Conservation (phyloP, 2,113 vertebrate genomes). For the Muntiacus reevesi region DNA sequence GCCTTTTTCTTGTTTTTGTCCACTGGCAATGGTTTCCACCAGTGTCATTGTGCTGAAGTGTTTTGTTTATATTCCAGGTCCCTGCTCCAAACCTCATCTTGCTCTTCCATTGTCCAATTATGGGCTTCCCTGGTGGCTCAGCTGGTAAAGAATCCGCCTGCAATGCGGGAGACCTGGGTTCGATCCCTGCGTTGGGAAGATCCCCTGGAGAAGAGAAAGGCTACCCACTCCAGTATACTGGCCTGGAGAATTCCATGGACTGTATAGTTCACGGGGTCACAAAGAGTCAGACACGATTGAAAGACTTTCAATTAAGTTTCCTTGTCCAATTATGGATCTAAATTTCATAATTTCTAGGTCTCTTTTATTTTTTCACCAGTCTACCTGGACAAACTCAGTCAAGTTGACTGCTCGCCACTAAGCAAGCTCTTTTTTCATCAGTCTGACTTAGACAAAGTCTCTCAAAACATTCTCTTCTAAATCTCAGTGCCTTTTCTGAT, state of each 20-base stretch:
- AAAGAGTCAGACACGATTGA: not conserved
- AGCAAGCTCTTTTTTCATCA: not conserved
- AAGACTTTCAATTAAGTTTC: not conserved
- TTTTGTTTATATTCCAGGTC: not conserved
- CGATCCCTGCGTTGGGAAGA: too few relatives aligned
- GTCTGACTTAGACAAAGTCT: not conserved
- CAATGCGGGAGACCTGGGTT: not conserved
- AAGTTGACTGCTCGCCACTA: rapidly evolving
- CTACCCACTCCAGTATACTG: too few relatives aligned
- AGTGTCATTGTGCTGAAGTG: not conserved
- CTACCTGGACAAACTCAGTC: not conserved
- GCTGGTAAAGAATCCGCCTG: rapidly evolving
- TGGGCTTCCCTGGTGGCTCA: not conserved
- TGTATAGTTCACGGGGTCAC: too few relatives aligned
- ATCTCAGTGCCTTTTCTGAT: not conserved
- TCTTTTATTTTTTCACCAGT: not conserved
- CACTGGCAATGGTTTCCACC: not conserved
- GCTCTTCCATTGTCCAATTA: not conserved
- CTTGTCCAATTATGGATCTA: not conserved
- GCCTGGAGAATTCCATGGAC: too few relatives aligned
- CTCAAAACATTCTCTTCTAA: not conserved
- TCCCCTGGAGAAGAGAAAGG: too few relatives aligned
- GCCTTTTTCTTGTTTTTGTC: not conserved
- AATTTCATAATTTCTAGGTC: not conserved
- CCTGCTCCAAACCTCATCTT: not conserved